Base-by-base conservation (phyloP, 2,888 invertebrate species). In the Cephus pulcher region DNA sequence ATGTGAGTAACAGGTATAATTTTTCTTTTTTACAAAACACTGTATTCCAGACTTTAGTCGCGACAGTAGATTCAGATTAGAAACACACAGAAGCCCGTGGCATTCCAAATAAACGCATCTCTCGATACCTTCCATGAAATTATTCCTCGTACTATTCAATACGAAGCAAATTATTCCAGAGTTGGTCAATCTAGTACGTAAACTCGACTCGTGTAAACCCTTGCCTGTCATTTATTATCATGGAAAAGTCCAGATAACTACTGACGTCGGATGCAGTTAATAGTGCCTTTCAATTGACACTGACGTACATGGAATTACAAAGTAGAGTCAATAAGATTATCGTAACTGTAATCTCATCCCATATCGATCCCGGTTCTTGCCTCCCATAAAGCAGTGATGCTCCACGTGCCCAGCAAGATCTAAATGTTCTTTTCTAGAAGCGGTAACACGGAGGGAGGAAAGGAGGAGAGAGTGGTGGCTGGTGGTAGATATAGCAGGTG, bases 401-500 rank as follows among this genome's bases (percentile, higher is more conserved):
- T 56, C 23, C 23, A 56, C 23, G 23, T 32, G 30, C 33, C n/a
- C 70, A 70, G 33, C 11, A 12, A 12, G 4, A 33, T 69, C 37
- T 69, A 37, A 81, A 81, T 83, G 71, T 76, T 70, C 68, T 80
- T 76, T 86, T 84, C 68, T 86, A 89, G 90, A 88, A 88, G 89
- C 87, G 86, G 88, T 86, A 84, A 85, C 83, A 86, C 84, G 86
- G 86, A 83, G 86, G 83, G 86, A 84, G 82, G 84, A 83, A 85
- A 85, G 85, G 87, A 84, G 56, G 71, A 71, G 82, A 85, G 84
- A 86, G 82, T 86, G 84, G 85, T 87, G 87, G 84, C 88, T 86
- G 88, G 86, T 87, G 87, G 86, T 90, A 90, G 88, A 89, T 87
- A 87, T 88, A 89, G 88, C 88, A 87, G 88, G 88, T 90, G 89